A percentile compares a stretch with the other conserved stretches of the same genome.
These are phyloP conservation scores for Tympanoctomys barrerae DNA, from an alignment of 2,797 vertebrate species.

Conservation along the genomic window DNA sequence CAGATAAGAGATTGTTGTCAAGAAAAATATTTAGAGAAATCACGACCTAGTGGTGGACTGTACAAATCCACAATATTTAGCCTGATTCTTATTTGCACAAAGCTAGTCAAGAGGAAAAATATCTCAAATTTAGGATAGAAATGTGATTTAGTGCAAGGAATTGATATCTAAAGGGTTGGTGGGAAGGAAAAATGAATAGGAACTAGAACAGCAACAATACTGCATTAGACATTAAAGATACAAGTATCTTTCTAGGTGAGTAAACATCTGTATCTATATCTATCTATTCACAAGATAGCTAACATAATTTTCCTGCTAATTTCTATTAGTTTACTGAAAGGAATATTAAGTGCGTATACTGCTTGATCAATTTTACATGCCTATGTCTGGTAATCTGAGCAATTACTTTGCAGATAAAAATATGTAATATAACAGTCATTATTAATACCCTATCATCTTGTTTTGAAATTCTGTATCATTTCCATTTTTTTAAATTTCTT, in stretches of 20 bases:
- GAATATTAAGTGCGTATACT: no score
- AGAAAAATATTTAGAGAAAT: not conserved
- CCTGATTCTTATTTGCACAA: not conserved
- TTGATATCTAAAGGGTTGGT: not conserved
- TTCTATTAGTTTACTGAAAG: no score
- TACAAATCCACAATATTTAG: not conserved
- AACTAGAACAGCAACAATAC: accelerated
- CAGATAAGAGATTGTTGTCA: not conserved
- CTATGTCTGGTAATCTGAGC: no score
- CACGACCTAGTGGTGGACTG: not conserved
- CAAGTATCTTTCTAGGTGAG: not conserved
- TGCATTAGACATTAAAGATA: not conserved
- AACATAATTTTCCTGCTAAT: no score
- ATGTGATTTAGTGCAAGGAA: not conserved
- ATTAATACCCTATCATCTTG: no score
- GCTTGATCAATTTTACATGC: no score
- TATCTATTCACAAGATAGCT: no score
- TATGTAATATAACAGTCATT: no score
- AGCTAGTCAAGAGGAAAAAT: not conserved
- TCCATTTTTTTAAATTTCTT: no score
- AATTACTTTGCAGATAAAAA: no score
- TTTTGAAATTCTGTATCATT: no score
- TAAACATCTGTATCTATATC: no score
- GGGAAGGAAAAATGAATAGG: not conserved
- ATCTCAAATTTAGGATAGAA: not conserved